Conservation (phyloP, 1,140 invertebrate species). For the Trissolcus basalis region DNA sequence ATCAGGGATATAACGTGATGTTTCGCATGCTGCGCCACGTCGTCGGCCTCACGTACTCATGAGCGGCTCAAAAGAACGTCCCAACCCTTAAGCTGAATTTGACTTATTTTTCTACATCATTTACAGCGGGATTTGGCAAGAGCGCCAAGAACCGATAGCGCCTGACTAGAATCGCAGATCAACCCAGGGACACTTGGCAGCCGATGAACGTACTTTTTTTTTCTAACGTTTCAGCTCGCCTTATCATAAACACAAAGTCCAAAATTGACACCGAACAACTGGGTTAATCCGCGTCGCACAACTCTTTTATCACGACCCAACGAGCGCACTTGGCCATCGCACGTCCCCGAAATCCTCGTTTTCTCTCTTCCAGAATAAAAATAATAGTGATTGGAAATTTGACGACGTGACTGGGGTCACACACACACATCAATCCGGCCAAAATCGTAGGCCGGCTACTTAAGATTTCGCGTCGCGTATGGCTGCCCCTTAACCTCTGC, state of each 20-base stretch:
- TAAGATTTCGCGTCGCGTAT: conserved; percentile 71
- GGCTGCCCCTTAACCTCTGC: conserved; percentile 69
- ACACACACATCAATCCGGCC: conserved; percentile 8
- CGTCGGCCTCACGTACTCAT: conserved; percentile 28
- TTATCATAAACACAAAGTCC: conserved; percentile 35
- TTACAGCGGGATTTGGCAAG: conserved; percentile 48
- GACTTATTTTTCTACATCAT: conserved; percentile 37
- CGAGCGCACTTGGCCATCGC: neutral
- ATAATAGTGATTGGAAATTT: conserved; percentile 46
- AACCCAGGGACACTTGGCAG: conserved; percentile 12
- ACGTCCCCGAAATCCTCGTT: conserved; percentile 17
- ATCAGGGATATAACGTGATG: conserved; percentile 25
- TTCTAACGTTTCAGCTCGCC: neutral
- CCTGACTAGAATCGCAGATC: conserved; percentile 22
- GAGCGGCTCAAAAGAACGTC: conserved; percentile 13
- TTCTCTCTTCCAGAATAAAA: conserved; percentile 29
- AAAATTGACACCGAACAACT: conserved; percentile 39
- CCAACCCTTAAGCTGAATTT: conserved; percentile 35
- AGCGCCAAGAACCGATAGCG: conserved; percentile 37
- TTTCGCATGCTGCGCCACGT: conserved; percentile 29
- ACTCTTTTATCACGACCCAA: conserved; percentile 19
- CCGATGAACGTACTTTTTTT: conserved; percentile 3
- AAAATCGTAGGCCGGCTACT: conserved; percentile 61
- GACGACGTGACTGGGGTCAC: conserved; percentile 27
- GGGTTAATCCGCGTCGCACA: conserved; percentile 35